phyloP scores from a whole-genome alignment of 2,113 vertebrate genomes.

The Camelus bactrianus region DNA sequence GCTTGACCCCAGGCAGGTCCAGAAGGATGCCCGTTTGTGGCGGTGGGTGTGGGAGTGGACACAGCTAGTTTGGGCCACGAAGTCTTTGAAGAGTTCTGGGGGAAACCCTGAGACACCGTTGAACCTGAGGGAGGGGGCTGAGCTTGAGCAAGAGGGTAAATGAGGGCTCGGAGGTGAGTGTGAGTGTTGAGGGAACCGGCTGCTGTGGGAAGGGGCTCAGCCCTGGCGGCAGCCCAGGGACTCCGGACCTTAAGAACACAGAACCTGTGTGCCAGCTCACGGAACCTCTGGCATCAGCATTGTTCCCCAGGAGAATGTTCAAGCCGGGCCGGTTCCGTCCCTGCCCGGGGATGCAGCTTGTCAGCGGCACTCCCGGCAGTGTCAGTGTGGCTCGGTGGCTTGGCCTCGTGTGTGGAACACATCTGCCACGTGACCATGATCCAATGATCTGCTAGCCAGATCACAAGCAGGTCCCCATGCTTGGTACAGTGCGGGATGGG shows the following conservation, averaged over 20 bases:
- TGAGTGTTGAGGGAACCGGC: neutral
- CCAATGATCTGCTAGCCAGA: neutral
- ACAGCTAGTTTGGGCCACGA: neutral
- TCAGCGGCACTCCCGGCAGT: neutral
- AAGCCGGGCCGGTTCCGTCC: no score
- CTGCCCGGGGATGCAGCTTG: neutral
- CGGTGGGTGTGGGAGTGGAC: neutral
- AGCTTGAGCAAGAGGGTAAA: no score
- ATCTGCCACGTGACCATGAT: accelerated
- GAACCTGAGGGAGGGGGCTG: neutral
- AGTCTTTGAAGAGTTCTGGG: neutral
- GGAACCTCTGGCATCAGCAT: neutral
- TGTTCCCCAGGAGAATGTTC: neutral
- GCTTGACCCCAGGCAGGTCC: neutral
- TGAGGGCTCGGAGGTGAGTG: accelerated
- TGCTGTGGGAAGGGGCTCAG: neutral
- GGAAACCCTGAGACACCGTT: neutral
- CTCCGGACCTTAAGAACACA: neutral
- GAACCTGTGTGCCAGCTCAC: neutral
- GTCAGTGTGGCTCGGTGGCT: neutral
- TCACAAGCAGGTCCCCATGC: accelerated
- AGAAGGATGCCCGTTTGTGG: neutral
- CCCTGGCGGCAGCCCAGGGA: neutral
- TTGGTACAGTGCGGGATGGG: neutral
- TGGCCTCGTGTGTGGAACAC: neutral